Evolutionary conservation across 2,797 vertebrate species (phyloP).

Genomic region (Acropternis orthonyx): DNA sequence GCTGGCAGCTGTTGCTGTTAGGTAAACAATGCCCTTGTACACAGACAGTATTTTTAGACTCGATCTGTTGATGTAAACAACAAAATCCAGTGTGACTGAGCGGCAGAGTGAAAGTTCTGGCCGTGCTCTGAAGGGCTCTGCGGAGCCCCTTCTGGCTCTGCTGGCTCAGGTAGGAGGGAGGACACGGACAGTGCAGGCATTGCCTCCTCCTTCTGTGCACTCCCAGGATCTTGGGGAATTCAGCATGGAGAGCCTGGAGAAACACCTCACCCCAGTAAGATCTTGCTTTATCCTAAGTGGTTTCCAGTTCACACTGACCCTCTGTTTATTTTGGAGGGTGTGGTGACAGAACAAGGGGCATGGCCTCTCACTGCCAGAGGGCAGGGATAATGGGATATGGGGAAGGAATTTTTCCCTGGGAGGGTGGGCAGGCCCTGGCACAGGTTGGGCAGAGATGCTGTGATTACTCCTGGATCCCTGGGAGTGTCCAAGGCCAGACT

Average conservation of each 20-base stretch:
- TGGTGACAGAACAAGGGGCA: background rate
- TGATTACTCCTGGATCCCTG: background rate
- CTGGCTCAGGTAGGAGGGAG: background rate
- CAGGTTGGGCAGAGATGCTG: background rate
- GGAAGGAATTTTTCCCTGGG: background rate
- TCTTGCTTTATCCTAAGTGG: rapidly evolving
- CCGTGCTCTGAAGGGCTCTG: background rate
- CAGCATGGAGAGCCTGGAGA: background rate
- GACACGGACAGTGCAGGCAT: rapidly evolving
- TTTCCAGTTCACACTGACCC: background rate
- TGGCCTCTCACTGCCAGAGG: background rate
- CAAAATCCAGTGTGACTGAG: background rate
- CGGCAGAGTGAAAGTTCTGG: background rate
- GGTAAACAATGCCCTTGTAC: background rate
- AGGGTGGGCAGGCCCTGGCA: background rate
- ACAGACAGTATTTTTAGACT: background rate
- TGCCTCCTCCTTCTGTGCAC: rapidly evolving
- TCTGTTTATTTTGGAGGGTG: background rate
- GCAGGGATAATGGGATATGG: rapidly evolving
- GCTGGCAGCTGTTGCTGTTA: background rate
- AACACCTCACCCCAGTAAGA: rapidly evolving
- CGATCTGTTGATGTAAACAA: background rate
- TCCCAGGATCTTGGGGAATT: background rate
- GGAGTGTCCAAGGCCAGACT: background rate
- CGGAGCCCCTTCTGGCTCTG: background rate